These are phyloP conservation scores for Talpa occidentalis DNA, from an alignment of 2,113 vertebrate species.

Conservation along the genomic window DNA sequence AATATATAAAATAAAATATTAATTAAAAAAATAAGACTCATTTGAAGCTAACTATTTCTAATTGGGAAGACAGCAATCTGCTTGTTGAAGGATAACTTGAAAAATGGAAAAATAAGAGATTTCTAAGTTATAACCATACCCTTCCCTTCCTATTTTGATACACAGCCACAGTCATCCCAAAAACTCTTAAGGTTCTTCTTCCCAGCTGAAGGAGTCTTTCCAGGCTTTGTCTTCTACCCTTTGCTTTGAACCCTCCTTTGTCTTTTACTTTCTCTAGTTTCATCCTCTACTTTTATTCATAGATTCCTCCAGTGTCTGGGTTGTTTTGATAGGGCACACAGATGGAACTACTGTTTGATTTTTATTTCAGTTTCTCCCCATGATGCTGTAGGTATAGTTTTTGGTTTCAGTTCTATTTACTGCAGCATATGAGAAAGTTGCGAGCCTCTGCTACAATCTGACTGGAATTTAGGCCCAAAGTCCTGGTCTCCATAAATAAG, in stretches of 20 bases:
- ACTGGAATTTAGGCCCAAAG: background rate
- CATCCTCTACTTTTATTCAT: background rate
- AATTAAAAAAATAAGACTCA: background rate
- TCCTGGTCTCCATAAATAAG: background rate
- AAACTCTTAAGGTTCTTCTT: background rate
- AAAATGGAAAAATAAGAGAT: background rate
- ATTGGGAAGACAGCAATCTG: background rate
- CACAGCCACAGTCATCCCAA: background rate
- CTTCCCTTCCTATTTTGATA: background rate
- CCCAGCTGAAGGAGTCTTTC: background rate
- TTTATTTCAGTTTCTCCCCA: constrained; percentile 24
- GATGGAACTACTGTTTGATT: background rate
- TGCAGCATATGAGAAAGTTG: background rate
- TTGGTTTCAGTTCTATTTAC: background rate
- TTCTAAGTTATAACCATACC: background rate
- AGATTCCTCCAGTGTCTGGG: background rate
- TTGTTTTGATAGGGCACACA: background rate
- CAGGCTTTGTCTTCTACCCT: background rate
- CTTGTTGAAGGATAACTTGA: background rate
- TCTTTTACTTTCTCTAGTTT: background rate
- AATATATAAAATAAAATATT: too few relatives aligned
- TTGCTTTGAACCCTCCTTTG: background rate
- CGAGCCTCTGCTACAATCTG: background rate
- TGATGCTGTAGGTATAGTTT: background rate
- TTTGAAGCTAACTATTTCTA: background rate